Base-by-base conservation (phyloP, 92 coral and sea anemone species). In the Palythoa grandiflora region DNA sequence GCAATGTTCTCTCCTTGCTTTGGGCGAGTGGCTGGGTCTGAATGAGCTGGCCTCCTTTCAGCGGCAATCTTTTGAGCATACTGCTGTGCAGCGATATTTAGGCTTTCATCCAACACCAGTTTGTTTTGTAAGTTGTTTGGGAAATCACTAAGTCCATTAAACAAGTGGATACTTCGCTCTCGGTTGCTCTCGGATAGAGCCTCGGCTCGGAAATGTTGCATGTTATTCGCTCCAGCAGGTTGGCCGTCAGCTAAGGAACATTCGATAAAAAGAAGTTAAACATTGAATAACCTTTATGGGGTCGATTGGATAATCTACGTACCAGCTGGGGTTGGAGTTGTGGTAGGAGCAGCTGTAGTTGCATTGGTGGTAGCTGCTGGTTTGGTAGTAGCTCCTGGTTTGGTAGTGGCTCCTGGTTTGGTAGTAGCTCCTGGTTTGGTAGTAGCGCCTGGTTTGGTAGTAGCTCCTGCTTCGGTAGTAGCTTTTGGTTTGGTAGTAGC, bases 1-100 rank as follows among this genome's bases (percentile, higher is more conserved):
- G 86, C 86, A 14, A 81, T 81, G 13, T 81, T 81, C 60, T 81
- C 86, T 66, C 86, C 86, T 81, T 81, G 86, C 44, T 38, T 44
- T 68, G 86, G 61, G 20, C 86, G 86, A 21, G 86, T 65, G 75
- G 65, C 75, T 65, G 86, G 86, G 75, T 81, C 73, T 7, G 86
- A 81, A 21, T 81, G 86, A 28, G 86, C 86, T 17, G 86, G 86
- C 48, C 50, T 81, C 75, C 65, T 81, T 55, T 65, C 86, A 40
- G 75, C 28, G 2, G 86, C 86, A 12, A 81, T 81, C 75, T 81
- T 81, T 44, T 81, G 47, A 14, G 86, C 86, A 65, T 81, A 81
- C 28, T 51, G 75, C 86, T 81, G 86, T 65, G 86, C 86, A 66
- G 86, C 86, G 66, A 81, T 66, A 48, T 81, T 81, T 0, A 81